A percentile compares a stretch with the other conserved stretches of the same genome.
Conservation (phyloP, 2,797 vertebrate genomes). For the Pelodytes ibericus region DNA sequence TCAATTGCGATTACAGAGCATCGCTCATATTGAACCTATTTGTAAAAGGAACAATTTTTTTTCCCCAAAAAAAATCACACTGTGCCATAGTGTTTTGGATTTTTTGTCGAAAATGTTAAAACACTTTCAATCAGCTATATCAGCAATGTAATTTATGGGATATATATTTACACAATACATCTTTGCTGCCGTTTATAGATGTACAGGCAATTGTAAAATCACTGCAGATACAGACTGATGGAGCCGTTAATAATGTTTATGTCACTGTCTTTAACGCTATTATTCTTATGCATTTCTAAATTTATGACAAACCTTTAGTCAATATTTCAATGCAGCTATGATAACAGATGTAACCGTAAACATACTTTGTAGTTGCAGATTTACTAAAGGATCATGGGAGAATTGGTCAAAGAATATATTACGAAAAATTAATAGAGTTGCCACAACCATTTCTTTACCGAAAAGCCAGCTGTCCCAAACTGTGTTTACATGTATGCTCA, state of each 20-base stretch:
- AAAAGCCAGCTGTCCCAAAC: neutral
- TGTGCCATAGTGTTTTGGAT: neutral
- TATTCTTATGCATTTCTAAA: neutral
- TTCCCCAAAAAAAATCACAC: neutral
- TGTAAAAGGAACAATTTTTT: conserved; percentile 63
- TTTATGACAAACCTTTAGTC: neutral
- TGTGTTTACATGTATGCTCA: neutral
- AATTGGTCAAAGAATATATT: neutral
- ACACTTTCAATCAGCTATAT: neutral
- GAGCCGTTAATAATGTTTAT: conserved; percentile 1
- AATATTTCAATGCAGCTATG: neutral
- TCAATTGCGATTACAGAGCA: conserved; percentile 72
- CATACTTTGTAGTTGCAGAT: neutral
- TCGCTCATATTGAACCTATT: conserved; percentile 67
- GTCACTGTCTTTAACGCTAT: neutral
- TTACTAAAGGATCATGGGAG: neutral
- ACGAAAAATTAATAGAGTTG: neutral
- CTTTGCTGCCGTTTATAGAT: neutral
- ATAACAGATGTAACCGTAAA: conserved; percentile 1
- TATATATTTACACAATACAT: neutral
- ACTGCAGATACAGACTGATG: conserved; percentile 1
- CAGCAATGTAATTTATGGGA: neutral
- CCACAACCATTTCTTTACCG: conserved; percentile 6
- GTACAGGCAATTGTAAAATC: conserved; percentile 2
- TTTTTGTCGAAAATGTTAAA: neutral